A percentile compares a stretch with the other conserved stretches of the same genome.
These are phyloP conservation scores for Fregetta grallaria DNA, from an alignment of 2,113 vertebrate species.

Conservation along the genomic window DNA sequence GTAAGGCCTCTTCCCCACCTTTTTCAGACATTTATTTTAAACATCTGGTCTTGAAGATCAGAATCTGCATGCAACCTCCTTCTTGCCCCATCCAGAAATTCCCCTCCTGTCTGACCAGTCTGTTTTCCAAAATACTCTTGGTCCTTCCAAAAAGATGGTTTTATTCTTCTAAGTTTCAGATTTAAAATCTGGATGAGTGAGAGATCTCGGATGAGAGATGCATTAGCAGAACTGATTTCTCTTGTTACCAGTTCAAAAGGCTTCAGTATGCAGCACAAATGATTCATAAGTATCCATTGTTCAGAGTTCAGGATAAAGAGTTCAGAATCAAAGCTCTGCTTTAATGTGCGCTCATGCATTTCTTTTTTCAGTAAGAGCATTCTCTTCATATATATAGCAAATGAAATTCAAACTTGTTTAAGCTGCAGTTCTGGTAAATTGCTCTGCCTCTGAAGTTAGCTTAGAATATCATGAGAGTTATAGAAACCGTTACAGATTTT, in stretches of 20 bases:
- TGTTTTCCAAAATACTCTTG: slow-evolving; percentile 54
- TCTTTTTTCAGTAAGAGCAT: slow-evolving; percentile 69
- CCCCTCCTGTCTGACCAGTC: not conserved
- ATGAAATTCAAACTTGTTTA: slow-evolving; percentile 72
- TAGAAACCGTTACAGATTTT: slow-evolving; percentile 59
- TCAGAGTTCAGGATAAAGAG: slow-evolving; percentile 75
- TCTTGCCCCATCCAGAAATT: slow-evolving; percentile 16
- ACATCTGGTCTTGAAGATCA: not conserved
- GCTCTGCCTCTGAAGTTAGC: slow-evolving; percentile 65
- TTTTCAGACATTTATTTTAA: not conserved
- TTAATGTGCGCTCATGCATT: slow-evolving; percentile 71
- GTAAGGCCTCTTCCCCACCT: not conserved
- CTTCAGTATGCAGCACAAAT: slow-evolving; percentile 74
- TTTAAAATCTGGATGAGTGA: slow-evolving; percentile 70
- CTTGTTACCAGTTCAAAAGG: slow-evolving; percentile 77
- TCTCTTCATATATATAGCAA: slow-evolving; percentile 70
- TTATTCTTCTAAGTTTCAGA: slow-evolving; percentile 67
- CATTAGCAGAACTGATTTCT: slow-evolving; percentile 77
- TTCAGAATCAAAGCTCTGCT: slow-evolving; percentile 73
- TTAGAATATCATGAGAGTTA: slow-evolving; percentile 66
- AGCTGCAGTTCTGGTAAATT: slow-evolving; percentile 71
- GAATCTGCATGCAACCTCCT: not conserved
- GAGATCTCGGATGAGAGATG: slow-evolving; percentile 67
- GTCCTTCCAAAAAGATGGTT: slow-evolving; percentile 29
- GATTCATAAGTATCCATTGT: slow-evolving; percentile 78